A percentile compares a stretch with the other conserved stretches of the same genome.
phyloP scores from a whole-genome alignment of 2,888 invertebrate genomes.

The Tenthredo livida region DNA sequence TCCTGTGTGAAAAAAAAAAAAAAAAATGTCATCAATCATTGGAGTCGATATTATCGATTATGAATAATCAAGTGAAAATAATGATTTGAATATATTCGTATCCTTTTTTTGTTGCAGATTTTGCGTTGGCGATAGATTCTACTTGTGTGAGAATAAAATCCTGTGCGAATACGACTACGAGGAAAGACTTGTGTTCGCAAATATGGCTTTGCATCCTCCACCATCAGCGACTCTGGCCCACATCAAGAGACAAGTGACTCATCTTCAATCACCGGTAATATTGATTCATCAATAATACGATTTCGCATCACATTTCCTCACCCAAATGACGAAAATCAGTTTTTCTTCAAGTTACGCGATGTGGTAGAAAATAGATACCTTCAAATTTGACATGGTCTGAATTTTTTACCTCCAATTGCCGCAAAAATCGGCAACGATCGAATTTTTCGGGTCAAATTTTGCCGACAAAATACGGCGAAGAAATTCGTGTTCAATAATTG shows the following conservation, averaged over 20 bases:
- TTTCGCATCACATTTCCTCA: neutral
- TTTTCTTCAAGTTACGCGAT: neutral
- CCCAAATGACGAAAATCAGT: no score
- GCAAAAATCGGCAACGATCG: neutral
- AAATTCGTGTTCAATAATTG: neutral
- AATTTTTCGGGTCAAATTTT: neutral
- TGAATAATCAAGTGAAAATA: no score
- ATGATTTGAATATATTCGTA: neutral
- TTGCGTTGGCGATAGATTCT: constrained; percentile 96
- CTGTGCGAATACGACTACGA: constrained; percentile 97
- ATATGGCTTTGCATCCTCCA: constrained; percentile 90
- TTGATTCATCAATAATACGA: neutral
- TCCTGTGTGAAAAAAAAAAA: neutral
- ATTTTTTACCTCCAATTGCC: no score
- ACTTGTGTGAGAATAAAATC: constrained; percentile 95
- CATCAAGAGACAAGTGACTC: constrained; percentile 91
- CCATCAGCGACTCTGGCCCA: constrained; percentile 88
- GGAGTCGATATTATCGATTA: no score
- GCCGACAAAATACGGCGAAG: neutral
- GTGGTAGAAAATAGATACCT: no score
- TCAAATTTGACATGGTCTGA: no score
- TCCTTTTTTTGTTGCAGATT: constrained; percentile 83
- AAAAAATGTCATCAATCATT: no score
- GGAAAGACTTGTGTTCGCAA: constrained; percentile 93
- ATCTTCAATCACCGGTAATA: constrained; percentile 79